These are phyloP conservation scores for Oostethus manadensis DNA, from an alignment of 2,113 vertebrate genomes.

Conservation along the genomic window DNA sequence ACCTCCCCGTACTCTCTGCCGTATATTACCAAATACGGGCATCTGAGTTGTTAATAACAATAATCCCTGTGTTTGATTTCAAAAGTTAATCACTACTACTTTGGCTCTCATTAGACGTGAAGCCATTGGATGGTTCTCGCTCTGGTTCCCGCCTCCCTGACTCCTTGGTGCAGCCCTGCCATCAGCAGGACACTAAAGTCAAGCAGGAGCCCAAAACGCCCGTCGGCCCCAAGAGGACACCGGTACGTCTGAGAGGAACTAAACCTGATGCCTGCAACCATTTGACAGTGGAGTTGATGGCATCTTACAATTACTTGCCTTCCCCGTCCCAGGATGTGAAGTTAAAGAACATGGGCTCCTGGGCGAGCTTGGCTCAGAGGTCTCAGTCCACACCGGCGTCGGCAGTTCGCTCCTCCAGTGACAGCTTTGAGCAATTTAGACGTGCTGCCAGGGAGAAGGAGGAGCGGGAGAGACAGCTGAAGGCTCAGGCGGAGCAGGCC, in stretches of 20 bases:
- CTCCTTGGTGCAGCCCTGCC: constrained; percentile 62
- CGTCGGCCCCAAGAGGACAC: constrained; percentile 81
- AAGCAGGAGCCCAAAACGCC: constrained; percentile 85
- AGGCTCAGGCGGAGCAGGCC: constrained; percentile 83
- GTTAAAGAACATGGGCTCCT: constrained; percentile 89
- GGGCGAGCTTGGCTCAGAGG: constrained; percentile 87
- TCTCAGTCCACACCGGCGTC: constrained; percentile 80
- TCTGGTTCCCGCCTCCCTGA: constrained; percentile 75
- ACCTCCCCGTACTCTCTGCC: neutral
- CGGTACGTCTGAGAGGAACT: constrained; percentile 28
- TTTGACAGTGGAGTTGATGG: neutral
- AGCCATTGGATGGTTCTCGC: constrained; percentile 74
- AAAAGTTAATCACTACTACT: neutral
- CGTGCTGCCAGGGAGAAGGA: constrained; percentile 86
- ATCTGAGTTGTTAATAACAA: neutral
- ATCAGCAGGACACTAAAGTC: constrained; percentile 76
- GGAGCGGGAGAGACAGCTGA: constrained; percentile 83
- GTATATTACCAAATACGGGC: neutral
- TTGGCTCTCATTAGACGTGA: constrained; percentile 66
- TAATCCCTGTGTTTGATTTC: neutral
- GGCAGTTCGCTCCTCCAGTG: constrained; percentile 82
- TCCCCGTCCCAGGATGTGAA: constrained; percentile 43
- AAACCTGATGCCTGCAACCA: neutral
- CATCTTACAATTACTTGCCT: neutral
- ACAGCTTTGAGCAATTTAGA: constrained; percentile 88